A percentile compares a stretch with the other conserved stretches of the same genome.
These are phyloP conservation scores for Chalcosyrphus nemorum DNA, from an alignment of 2,888 invertebrate species.

Conservation along the genomic window DNA sequence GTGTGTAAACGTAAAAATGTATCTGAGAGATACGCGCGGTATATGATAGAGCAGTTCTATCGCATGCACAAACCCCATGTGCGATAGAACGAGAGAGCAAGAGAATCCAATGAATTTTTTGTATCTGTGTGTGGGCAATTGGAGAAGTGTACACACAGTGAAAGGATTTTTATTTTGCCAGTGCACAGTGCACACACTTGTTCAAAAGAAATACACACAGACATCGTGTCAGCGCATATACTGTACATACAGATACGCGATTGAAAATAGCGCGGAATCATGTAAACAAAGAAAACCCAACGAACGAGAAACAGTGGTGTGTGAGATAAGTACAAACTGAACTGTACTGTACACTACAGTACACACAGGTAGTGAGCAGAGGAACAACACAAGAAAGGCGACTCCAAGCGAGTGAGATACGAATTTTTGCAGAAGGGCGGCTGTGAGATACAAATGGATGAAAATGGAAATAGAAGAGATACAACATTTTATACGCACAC, in stretches of 20 bases:
- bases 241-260: constrained; percentile 23
- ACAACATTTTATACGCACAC: constrained; percentile 25
- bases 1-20: constrained; percentile 81
- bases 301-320: constrained; percentile 35
- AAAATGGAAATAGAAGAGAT: constrained; percentile 28
- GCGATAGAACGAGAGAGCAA: constrained; percentile 55
- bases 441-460: constrained; percentile 36
- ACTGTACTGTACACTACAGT: constrained; percentile 37
- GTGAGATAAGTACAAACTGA: constrained; percentile 61
- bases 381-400: constrained; percentile 24
- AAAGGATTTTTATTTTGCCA: constrained; percentile 63
- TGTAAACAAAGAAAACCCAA: constrained; percentile 71
- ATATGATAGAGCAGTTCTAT: constrained; percentile 11
- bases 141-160: constrained; percentile 15
- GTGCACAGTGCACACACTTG: constrained; percentile 71
- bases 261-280: constrained; percentile 72
- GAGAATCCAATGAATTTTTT: constrained; percentile 15
- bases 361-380: constrained; percentile 64
- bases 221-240: constrained; percentile 25
- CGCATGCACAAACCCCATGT: constrained; percentile 16
- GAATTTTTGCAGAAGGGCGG: constrained; percentile 68
- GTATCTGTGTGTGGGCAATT: constrained; percentile 9
- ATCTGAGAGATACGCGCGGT: constrained; percentile 74
- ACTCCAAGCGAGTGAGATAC: constrained; percentile 41
- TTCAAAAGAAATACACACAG: constrained; percentile 41